Evolutionary conservation across 2,888 invertebrate genomes (phyloP).

Genomic region (Agrochola lychnidis): DNA sequence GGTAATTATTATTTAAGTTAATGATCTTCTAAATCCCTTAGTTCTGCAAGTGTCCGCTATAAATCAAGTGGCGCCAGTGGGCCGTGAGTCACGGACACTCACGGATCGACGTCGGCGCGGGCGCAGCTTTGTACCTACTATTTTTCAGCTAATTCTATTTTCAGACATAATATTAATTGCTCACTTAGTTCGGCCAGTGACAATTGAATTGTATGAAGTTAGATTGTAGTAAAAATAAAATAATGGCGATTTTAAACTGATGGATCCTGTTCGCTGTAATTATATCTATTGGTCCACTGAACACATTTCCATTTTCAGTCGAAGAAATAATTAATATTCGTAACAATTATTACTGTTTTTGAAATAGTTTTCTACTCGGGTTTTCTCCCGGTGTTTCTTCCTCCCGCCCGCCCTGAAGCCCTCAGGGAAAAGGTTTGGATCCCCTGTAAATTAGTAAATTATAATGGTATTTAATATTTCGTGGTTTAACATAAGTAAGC

Average conservation of each 20-base stretch:
- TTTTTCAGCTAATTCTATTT: slow-evolving; percentile 74
- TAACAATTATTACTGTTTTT: neutral
- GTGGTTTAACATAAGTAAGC: neutral
- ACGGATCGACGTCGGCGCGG: slow-evolving; percentile 74
- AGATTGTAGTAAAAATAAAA: neutral
- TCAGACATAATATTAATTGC: slow-evolving; percentile 64
- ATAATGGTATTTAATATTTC: neutral
- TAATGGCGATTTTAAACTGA: neutral
- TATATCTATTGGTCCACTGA: neutral
- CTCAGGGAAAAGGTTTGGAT: neutral
- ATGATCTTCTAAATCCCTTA: slow-evolving; percentile 72
- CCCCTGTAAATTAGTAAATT: neutral
- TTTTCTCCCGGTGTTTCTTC: neutral
- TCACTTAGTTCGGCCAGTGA: slow-evolving; percentile 51
- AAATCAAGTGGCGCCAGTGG: slow-evolving; percentile 86
- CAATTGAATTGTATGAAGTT: slow-evolving; percentile 39
- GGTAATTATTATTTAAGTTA: slow-evolving; percentile 67
- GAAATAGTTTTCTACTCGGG: neutral
- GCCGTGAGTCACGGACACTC: slow-evolving; percentile 82
- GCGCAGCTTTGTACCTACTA: slow-evolving; percentile 65
- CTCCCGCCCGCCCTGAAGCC: neutral
- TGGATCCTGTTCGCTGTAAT: neutral
- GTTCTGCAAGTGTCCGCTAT: slow-evolving; percentile 76
- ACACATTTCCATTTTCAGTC: neutral
- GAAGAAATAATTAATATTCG: neutral